Base-by-base conservation (phyloP, 2,888 invertebrate species). In the Lithophane leautieri region DNA sequence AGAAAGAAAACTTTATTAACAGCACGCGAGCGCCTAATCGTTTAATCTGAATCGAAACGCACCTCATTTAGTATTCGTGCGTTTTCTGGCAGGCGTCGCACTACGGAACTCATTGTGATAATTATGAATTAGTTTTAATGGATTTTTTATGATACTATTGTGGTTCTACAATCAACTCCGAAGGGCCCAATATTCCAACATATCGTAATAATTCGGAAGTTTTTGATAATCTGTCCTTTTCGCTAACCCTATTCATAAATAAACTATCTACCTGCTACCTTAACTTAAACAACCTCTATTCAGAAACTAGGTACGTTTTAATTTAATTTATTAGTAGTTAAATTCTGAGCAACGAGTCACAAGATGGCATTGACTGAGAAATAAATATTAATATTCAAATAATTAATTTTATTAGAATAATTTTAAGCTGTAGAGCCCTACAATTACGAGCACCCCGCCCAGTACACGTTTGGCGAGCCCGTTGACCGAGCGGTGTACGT, bases 1-100 rank as follows among this genome's bases (percentile, higher is more conserved):
- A 22, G 78, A 82, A 66, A 77, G 22, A 70, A 67, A 87, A 85
- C 78, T 85, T 85, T 69, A 88, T 85, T 89, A 82, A 54, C 68
- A 78, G 72, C 92, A 93, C 91, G 92, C 90, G 76, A 91, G 78
- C 90, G 90, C 91, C 91, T 91, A 88, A 90, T 89, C 70, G 78
- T 83, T 84, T 79, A 50, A 56, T 85, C 68, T 66, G 88, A 90
- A 88, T 83, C 85, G 52, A 86, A 88, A 78, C 85, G 73, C 81
- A 83, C 73, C 60, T 81, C 69, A 77, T 81, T 85, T 34, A 67
- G 25, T 79, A 76, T 79, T 72, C 58, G 62, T 71, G 44, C 65
- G 70, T 76, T 86, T 82, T 71, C 74, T 65, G 34, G 61, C 76
- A 87, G 85, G 86, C 85, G 78, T 70, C 60, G 65, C 11, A 58